phyloP scores from a whole-genome alignment of 2,888 invertebrate genomes.

The Philhelius pedissequus region DNA sequence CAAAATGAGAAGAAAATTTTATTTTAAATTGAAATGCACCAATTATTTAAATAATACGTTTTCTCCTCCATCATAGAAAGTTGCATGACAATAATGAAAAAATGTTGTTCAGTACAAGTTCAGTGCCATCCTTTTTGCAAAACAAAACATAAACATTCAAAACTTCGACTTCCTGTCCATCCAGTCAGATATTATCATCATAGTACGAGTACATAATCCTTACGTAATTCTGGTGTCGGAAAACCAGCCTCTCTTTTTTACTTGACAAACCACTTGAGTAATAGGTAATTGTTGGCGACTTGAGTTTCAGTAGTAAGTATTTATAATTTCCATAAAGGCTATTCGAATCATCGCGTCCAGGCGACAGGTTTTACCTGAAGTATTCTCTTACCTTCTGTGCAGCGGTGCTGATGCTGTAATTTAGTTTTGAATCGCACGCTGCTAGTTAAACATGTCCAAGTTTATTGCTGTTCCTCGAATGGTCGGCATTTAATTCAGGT shows the following conservation, averaged over 20 bases:
- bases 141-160: not conserved
- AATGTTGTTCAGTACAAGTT: conserved; percentile 33
- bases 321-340: conserved; percentile 44
- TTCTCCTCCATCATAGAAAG: conserved; percentile 29
- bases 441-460: not conserved
- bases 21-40: not conserved
- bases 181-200: not conserved
- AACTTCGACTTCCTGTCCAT: conserved; percentile 31
- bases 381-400: conserved; percentile 1
- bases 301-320: conserved; percentile 3
- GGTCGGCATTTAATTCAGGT: conserved; percentile 39
- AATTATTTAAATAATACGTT: not conserved
- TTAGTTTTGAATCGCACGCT: not conserved
- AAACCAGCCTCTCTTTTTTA: conserved; percentile 1
- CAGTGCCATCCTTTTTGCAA: conserved; percentile 44
- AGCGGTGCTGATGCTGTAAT: not conserved
- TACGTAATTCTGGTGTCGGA: conserved; percentile 29
- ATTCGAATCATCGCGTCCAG: conserved; percentile 30
- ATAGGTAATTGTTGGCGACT: conserved; percentile 21
- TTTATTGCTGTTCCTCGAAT: conserved; percentile 3
- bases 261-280: conserved; percentile 26
- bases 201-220: conserved; percentile 17
- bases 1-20: not conserved
- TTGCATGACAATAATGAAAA: not conserved
- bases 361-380: conserved; percentile 38